Percentiles rank a stretch among this genome's conserved stretches.
phyloP scores from a whole-genome alignment of 2,797 vertebrate genomes.

The Coregonus ussuriensis region DNA sequence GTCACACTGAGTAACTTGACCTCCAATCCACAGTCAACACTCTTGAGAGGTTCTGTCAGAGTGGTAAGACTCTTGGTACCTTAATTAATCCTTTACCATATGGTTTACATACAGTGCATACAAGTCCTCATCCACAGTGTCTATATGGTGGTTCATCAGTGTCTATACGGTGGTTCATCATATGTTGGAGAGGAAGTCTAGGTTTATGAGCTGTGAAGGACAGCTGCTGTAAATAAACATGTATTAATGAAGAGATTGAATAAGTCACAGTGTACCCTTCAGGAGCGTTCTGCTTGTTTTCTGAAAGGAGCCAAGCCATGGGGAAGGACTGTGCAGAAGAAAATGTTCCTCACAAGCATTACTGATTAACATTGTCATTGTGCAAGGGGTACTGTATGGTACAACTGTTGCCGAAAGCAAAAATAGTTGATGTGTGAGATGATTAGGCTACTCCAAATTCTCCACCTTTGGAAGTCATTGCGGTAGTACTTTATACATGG shows the following conservation, averaged over 20 bases:
- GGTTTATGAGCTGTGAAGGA: constrained; percentile 40
- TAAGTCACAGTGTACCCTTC: constrained; percentile 25
- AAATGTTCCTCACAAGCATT: background rate
- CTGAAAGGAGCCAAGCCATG: background rate
- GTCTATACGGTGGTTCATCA: background rate
- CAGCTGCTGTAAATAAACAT: constrained; percentile 31
- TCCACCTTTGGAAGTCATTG: constrained; percentile 11
- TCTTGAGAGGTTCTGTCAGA: background rate
- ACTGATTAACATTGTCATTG: background rate
- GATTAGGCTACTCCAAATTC: background rate
- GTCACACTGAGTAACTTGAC: background rate
- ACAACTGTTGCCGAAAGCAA: background rate
- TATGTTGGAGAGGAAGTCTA: background rate
- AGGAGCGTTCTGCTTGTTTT: constrained; percentile 17
- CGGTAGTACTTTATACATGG: constrained; percentile 1
- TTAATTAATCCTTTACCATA: background rate
- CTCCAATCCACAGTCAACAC: background rate
- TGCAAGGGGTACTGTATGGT: background rate
- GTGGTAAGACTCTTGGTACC: background rate
- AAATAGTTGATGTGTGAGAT: background rate
- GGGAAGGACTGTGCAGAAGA: background rate
- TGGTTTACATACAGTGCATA: background rate
- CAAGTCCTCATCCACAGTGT: background rate
- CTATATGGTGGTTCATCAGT: background rate
- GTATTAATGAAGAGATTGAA: constrained; percentile 34